A percentile compares a stretch with the other conserved stretches of the same genome.
These are phyloP conservation scores for Oppia nitens DNA, from an alignment of 1,140 invertebrate species.

Conservation along the genomic window DNA sequence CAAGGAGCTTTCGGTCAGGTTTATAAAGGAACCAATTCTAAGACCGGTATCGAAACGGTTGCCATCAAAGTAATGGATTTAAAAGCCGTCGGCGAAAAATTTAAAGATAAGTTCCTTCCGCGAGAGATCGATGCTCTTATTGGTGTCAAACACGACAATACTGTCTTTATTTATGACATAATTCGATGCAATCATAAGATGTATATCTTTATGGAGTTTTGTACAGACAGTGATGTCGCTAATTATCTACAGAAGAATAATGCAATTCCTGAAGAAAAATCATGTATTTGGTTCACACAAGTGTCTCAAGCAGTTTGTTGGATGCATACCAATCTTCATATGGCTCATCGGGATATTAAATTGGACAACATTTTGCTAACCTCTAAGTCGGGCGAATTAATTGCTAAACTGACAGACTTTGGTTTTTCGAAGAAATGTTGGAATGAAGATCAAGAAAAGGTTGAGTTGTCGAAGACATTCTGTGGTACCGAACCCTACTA, in stretches of 20 bases:
- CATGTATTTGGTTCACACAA: constrained; percentile 14
- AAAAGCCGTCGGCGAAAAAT: not conserved
- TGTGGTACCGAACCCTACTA: constrained; percentile 11
- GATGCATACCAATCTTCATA: constrained; percentile 10
- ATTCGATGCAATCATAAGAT: constrained; percentile 3
- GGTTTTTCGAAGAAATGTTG: constrained; percentile 6
- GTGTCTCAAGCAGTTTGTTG: not conserved
- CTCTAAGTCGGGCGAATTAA: not conserved
- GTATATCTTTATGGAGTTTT: constrained; percentile 15
- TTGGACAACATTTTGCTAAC: constrained; percentile 12
- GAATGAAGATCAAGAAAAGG: not conserved
- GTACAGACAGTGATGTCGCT: not conserved
- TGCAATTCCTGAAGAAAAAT: not conserved
- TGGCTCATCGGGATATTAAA: constrained; percentile 13
- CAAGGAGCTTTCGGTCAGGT: constrained; percentile 16
- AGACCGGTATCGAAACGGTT: constrained; percentile 2
- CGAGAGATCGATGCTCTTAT: constrained; percentile 11
- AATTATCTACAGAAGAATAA: not conserved
- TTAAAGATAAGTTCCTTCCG: constrained; percentile 8
- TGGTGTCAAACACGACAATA: constrained; percentile 4
- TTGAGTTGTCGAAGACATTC: constrained; percentile 4
- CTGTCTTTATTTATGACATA: constrained; percentile 12
- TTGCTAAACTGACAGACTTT: constrained; percentile 12
- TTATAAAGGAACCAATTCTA: constrained; percentile 10
- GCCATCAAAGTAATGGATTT: constrained; percentile 14